Evolutionary conservation across 1,140 invertebrate genomes (phyloP).

Genomic region (Dendroctonus valens): DNA sequence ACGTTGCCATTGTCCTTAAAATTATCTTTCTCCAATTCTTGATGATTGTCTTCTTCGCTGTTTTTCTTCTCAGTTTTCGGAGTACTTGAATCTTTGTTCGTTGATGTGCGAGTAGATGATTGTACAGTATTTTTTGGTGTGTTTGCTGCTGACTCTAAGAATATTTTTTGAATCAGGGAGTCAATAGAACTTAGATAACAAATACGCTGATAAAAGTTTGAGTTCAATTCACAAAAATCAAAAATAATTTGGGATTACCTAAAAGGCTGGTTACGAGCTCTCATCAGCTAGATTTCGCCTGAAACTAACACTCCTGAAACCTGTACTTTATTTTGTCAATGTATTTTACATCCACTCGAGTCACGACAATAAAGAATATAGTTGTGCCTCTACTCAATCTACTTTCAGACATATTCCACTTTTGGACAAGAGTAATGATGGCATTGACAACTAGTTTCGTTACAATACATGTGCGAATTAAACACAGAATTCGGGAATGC

Average conservation of each 20-base stretch:
- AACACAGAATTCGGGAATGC: too few species aligned
- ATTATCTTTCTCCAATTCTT: slow-evolving; percentile 28
- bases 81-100: slow-evolving; percentile 21
- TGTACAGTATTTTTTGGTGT: slow-evolving; percentile 46
- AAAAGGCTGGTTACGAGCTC: neutral
- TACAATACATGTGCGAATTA: too few species aligned
- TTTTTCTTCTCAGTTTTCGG: slow-evolving; percentile 38
- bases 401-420: too few species aligned
- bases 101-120: slow-evolving; percentile 17
- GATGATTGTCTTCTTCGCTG: slow-evolving; percentile 22
- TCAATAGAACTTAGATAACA: neutral
- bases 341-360: too few species aligned
- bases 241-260: neutral
- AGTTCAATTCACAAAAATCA: neutral
- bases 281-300: too few species aligned
- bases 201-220: neutral
- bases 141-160: slow-evolving; percentile 16
- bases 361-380: too few species aligned
- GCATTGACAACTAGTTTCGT: too few species aligned
- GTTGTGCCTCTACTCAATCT: too few species aligned
- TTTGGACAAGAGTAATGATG: too few species aligned
- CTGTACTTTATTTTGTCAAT: too few species aligned
- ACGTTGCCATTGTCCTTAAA: slow-evolving; percentile 64
- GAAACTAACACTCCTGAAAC: too few species aligned
- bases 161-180: neutral